A percentile compares a stretch with the other conserved stretches of the same genome.
Evolutionary conservation across 2,113 vertebrate species (phyloP).

Genomic region (Lepisosteus oculatus): DNA sequence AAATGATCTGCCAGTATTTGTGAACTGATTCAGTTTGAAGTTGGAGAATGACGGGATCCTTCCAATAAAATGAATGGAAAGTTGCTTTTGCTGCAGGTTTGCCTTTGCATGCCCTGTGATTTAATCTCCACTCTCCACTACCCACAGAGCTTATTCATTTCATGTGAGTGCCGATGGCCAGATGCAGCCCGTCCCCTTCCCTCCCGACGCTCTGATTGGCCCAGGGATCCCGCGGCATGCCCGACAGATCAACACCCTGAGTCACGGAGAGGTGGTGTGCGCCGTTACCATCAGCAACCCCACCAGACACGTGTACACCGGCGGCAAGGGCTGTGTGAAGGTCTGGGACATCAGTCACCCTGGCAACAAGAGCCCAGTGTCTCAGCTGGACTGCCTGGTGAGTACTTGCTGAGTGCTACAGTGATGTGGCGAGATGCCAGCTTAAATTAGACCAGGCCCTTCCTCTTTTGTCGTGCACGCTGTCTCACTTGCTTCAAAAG

Average conservation of each 20-base stretch:
- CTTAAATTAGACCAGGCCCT: background rate
- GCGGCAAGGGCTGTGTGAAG: slow-evolving; percentile 78
- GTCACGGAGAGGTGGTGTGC: slow-evolving; percentile 76
- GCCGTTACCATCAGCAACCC: slow-evolving; percentile 81
- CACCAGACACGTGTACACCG: slow-evolving; percentile 73
- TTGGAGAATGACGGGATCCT: too few species aligned
- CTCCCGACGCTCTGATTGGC: slow-evolving; percentile 76
- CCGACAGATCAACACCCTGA: slow-evolving; percentile 77
- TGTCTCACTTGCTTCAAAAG: background rate
- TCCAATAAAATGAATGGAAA: too few species aligned
- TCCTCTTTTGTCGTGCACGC: background rate
- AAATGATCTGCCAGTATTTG: too few species aligned
- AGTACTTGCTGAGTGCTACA: slow-evolving; percentile 26
- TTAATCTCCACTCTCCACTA: slow-evolving; percentile 15
- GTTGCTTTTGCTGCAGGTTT: too few species aligned
- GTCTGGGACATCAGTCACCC: slow-evolving; percentile 81
- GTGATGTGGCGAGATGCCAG: background rate
- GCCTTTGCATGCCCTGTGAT: background rate
- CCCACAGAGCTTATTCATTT: slow-evolving; percentile 72
- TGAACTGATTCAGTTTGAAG: too few species aligned
- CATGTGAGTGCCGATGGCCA: slow-evolving; percentile 77
- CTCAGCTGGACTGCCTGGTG: slow-evolving; percentile 80
- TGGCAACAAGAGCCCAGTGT: slow-evolving; percentile 79
- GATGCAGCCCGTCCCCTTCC: slow-evolving; percentile 80
- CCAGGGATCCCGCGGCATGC: slow-evolving; percentile 77